Evolutionary conservation across 2,797 vertebrate genomes (phyloP), one percentile per base, ranked within the genome.

Genomic region (Mycteria americana): DNA sequence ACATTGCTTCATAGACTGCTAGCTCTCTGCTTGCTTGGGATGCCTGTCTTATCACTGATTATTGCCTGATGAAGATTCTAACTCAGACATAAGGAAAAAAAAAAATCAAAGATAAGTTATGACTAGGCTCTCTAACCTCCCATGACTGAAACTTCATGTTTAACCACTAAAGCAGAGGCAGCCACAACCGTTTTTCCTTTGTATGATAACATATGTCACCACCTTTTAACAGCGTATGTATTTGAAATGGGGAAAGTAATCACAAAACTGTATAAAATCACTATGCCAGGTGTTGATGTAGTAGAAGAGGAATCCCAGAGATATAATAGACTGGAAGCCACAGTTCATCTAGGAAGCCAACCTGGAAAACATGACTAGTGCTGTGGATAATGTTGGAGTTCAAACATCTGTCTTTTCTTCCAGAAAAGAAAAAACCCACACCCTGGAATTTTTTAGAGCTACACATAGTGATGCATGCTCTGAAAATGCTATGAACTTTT

Each of bases 351-450:
- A 96, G 63, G 60, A 96, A 93, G 76, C 51, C 96, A 92, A 54
- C 39, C 64, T 91, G 96, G 97, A 97, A 97, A 97, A 86, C 85
- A 79, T 93, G 88, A 96, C 56, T 68, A 78, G 70, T 64, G 73
- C 28, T 94, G 46, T 83, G 65, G 70, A 39, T 85, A 86, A 84
- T 11, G 12, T 0, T 82, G 60, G 48, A 93, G 72, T 85, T 78
- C 81, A 79, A 93, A 91, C 23, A 83, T 75, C 78, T 86, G 62
- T 56, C 39, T 84, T 94, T 88, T 95, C 89, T 89, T 48, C 85
- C 91, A 92, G 70, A 89, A 82, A 93, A 75, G 15, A 72, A 68
- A 83, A 84, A 90, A 18, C 19, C 48, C 57, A 80, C 73, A 93
- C 60, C 39, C 35, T 82, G 88, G 56, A 86, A 73, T 64, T 89